These are phyloP conservation scores for Neomonachus schauinslandi DNA, from an alignment of 2,113 vertebrate species.

Conservation along the genomic window DNA sequence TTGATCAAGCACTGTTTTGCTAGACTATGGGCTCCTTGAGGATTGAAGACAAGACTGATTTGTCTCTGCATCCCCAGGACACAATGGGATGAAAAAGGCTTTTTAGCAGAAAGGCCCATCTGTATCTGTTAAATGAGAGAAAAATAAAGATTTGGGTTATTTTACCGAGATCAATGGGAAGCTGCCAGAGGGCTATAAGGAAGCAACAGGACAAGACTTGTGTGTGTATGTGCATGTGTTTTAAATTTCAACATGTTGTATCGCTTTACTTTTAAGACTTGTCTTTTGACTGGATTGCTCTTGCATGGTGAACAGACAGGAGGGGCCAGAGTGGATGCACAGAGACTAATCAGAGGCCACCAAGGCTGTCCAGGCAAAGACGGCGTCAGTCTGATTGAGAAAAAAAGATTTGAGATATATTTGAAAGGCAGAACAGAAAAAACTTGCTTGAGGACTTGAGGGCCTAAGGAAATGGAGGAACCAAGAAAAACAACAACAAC, in stretches of 20 bases:
- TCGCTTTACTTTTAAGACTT: neutral
- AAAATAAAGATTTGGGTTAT: neutral
- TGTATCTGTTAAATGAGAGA: neutral
- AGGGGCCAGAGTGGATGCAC: neutral
- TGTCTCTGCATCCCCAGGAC: neutral
- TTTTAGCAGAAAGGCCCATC: neutral
- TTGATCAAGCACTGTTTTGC: neutral
- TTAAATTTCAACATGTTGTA: neutral
- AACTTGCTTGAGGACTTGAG: neutral
- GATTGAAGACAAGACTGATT: neutral
- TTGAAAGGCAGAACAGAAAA: neutral
- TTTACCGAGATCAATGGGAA: slow-evolving; percentile 32
- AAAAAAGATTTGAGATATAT: neutral
- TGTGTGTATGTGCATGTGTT: neutral
- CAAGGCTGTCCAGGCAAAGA: neutral
- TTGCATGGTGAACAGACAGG: neutral
- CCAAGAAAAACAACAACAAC: neutral
- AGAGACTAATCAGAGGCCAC: neutral
- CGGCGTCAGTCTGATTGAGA: neutral
- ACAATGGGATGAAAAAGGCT: neutral
- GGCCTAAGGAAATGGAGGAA: neutral
- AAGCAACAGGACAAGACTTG: neutral
- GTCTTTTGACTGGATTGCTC: neutral
- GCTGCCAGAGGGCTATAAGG: neutral
- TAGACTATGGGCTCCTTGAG: neutral